Conservation (phyloP, 2,888 invertebrate genomes). For the Dasypolia templi region DNA sequence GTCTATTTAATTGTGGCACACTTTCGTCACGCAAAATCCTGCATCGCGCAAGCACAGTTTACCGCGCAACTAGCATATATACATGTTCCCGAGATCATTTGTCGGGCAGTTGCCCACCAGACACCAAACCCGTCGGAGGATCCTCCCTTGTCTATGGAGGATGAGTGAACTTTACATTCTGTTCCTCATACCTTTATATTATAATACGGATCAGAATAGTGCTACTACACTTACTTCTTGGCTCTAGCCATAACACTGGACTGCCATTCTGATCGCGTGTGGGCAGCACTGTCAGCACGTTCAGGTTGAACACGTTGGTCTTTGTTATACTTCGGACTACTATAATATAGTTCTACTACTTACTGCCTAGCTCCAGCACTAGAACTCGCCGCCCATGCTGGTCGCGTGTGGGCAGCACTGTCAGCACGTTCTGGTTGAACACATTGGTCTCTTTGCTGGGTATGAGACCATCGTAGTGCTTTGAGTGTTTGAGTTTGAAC, state of each 20-base stretch:
- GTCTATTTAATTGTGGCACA: no score
- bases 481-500: conserved; percentile 94
- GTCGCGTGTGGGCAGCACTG: conserved; percentile 94
- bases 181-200: no score
- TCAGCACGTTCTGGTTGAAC: conserved; percentile 94
- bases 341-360: conserved; percentile 74
- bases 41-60: no score
- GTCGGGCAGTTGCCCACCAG: no score
- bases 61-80: no score
- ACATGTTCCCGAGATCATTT: no score
- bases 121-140: no score
- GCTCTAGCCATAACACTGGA: conserved; percentile 93
- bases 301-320: conserved; percentile 94
- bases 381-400: conserved; percentile 94
- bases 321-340: conserved; percentile 78
- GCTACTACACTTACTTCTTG: conserved; percentile 92
- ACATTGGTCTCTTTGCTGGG: conserved; percentile 94
- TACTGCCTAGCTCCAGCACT: conserved; percentile 95
- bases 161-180: no score
- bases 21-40: no score
- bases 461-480: conserved; percentile 92
- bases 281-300: conserved; percentile 94
- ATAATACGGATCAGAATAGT: background rate
- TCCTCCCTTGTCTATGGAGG: no score
- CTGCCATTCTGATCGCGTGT: conserved; percentile 94